These are phyloP conservation scores for Miltochrista miniata DNA, from an alignment of 2,888 invertebrate genomes.

Conservation along the genomic window DNA sequence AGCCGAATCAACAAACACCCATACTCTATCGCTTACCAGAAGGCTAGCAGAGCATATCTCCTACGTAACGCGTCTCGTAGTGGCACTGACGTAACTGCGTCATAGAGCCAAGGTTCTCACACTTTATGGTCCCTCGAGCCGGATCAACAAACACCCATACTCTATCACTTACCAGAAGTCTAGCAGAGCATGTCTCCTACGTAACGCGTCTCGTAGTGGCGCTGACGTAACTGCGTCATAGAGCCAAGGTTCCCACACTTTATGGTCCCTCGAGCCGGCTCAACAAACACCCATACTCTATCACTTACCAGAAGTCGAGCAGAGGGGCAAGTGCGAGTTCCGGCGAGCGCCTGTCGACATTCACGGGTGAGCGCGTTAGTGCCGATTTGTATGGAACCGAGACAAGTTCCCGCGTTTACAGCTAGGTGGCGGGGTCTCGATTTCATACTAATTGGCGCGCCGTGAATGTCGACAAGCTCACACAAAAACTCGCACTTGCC, in stretches of 20 bases:
- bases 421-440: too few species aligned
- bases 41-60: slow-evolving; percentile 94
- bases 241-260: slow-evolving; percentile 96
- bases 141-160: neutral
- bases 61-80: slow-evolving; percentile 89
- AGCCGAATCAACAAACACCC: neutral
- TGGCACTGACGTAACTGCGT: slow-evolving; percentile 86
- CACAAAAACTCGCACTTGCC: too few species aligned
- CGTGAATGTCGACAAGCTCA: too few species aligned
- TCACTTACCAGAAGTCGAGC: slow-evolving; percentile 85
- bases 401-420: too few species aligned
- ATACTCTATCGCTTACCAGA: slow-evolving; percentile 46
- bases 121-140: neutral
- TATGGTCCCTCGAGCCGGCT: neutral
- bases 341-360: too few species aligned
- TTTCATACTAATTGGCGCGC: too few species aligned
- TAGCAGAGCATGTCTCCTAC: slow-evolving; percentile 93
- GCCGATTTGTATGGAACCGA: too few species aligned
- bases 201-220: slow-evolving; percentile 88
- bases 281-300: neutral
- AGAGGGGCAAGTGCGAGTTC: too few species aligned
- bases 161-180: slow-evolving; percentile 81
- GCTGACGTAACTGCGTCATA: slow-evolving; percentile 88
- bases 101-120: slow-evolving; percentile 98
- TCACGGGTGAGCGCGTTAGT: too few species aligned